Percentiles rank a stretch among this genome's conserved stretches.
These are phyloP conservation scores for Steinernema feltiae DNA, from an alignment of 1,140 invertebrate species.

Conservation along the genomic window DNA sequence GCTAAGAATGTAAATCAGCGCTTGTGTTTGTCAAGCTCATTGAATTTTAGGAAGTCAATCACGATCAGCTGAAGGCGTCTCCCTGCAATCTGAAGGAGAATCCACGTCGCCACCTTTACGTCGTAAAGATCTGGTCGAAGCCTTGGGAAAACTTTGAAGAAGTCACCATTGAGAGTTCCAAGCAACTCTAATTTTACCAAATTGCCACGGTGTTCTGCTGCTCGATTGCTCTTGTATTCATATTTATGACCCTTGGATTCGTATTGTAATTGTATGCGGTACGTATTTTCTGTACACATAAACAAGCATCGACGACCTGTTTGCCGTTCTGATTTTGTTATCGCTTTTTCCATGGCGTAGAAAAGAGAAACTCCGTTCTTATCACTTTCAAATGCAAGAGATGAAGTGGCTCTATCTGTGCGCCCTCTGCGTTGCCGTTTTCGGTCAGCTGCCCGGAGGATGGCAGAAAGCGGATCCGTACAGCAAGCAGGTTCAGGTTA, in stretches of 20 bases:
- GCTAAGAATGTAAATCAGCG: conserved; percentile 3
- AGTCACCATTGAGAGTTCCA: conserved; percentile 8
- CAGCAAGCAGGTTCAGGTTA: not conserved
- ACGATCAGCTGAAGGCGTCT: not conserved
- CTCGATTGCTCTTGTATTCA: too few species aligned
- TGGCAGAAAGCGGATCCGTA: not conserved
- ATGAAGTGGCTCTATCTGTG: not conserved
- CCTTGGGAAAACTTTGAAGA: conserved; percentile 5
- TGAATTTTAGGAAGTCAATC: not conserved
- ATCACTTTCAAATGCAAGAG: not conserved
- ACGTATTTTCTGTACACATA: too few species aligned
- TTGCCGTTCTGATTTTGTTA: too few species aligned
- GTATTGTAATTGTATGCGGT: too few species aligned
- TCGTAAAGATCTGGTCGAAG: conserved; percentile 7
- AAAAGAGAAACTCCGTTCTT: not conserved
- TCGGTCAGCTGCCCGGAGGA: not conserved
- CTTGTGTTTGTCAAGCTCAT: not conserved
- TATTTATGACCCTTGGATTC: too few species aligned
- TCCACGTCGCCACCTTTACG: conserved; percentile 6
- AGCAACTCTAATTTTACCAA: not conserved
- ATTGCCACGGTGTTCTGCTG: too few species aligned
- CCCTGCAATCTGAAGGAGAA: not conserved
- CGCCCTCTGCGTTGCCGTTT: not conserved
- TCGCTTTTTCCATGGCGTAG: too few species aligned
- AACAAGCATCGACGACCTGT: too few species aligned